These are phyloP conservation scores for Xylophagus ater DNA, from an alignment of 2,888 invertebrate species.

Conservation along the genomic window DNA sequence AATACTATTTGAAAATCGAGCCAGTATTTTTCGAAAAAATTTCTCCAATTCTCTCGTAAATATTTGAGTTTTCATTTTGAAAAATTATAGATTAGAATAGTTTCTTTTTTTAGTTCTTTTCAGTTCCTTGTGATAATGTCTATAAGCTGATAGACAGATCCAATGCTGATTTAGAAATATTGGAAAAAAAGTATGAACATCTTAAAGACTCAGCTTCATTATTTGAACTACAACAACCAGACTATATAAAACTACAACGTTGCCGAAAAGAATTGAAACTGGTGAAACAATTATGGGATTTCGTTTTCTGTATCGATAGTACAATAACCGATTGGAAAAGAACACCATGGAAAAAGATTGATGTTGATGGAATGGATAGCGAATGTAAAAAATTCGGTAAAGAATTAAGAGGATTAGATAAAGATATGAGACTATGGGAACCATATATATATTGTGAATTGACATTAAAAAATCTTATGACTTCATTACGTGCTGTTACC, in stretches of 20 bases:
- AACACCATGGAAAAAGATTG: conserved; percentile 87
- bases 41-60: conserved; percentile 46
- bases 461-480: conserved; percentile 83
- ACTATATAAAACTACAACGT: conserved; percentile 63
- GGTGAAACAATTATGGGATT: conserved; percentile 81
- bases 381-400: conserved; percentile 88
- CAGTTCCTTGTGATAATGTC: conserved; percentile 52
- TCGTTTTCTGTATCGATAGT: conserved; percentile 65
- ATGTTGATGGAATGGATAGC: conserved; percentile 88
- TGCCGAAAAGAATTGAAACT: conserved; percentile 67
- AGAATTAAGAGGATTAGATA: conserved; percentile 67
- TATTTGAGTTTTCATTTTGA: no score
- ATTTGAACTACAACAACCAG: conserved; percentile 78
- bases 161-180: conserved; percentile 49
- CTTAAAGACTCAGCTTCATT: conserved; percentile 64
- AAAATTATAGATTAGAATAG: no score
- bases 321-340: conserved; percentile 87
- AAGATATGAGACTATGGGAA: conserved; percentile 68
- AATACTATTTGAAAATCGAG: conserved; percentile 65
- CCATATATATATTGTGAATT: conserved; percentile 70
- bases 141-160: conserved; percentile 60
- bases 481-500: conserved; percentile 82
- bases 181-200: conserved; percentile 56
- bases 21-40: conserved; percentile 62
- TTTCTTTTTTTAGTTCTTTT: conserved; percentile 44